Base-by-base conservation (phyloP, 2,888 invertebrate genomes). In the Norana najaformis region DNA sequence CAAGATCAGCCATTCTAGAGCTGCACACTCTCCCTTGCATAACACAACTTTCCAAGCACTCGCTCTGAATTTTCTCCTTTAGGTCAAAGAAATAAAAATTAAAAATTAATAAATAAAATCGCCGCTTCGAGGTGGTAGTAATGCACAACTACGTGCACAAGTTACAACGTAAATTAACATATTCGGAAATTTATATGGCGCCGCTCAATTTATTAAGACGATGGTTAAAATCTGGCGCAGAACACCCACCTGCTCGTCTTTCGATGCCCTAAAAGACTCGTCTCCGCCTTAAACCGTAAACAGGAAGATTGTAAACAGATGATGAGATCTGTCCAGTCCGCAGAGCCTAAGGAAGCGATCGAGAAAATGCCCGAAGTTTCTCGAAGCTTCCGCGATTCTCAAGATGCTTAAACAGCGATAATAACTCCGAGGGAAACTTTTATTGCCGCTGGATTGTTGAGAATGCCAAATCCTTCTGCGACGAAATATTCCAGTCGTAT, bases 381-480 rank as follows among this genome's bases (percentile, higher is more conserved):
- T 69, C 69, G 69, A 69, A n/a, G 69, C 47, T 47, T 47, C 47
- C 47, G 47, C 30, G n/a, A n/a, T 30, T 69, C 69, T 69, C 69
- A 69, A 69, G 30, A 30, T 69, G n/a, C 69, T 69, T 8, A 69
- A 69, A n/a, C 30, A 69, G 69, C 5, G n/a, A n/a, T 69, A 69
- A 69, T 69, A 69, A 69, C 30, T 69, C 69, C 30, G n/a, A n/a
- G 69, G 14, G 69, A 53, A 69, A 11, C 69, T n/a, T 69, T 11
- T 8, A 8, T n/a, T 69, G 8, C 69, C 13, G 30, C 3, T 69
- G 30, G 69, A 69, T 11, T 30, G 6, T 30, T 69, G 69, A 69
- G 69, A 69, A 69, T n/a, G n/a, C 69, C 69, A 69, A 69, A 69
- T 69, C 69, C 69, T 69, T 69, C 69, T 69, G 69, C 69, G 69